Conservation (phyloP, 92 coral and sea anemone genomes). For the Zoanthus gigantus region DNA sequence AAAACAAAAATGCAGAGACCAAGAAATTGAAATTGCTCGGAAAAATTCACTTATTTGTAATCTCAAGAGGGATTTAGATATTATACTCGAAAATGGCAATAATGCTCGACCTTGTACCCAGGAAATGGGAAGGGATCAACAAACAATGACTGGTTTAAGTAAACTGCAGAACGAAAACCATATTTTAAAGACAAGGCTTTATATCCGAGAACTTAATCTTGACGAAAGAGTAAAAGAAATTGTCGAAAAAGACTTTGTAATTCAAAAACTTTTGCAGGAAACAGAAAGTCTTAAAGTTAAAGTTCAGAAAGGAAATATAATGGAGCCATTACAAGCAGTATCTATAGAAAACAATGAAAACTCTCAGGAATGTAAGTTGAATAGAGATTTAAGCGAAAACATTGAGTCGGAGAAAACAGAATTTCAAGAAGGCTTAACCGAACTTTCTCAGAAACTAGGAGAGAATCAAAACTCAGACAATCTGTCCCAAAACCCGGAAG, state of each 20-base stretch:
- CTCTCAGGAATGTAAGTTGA: neutral
- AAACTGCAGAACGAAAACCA: constrained; percentile 49
- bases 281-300: constrained; percentile 7
- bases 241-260: constrained; percentile 45
- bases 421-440: constrained; percentile 1
- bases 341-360: neutral
- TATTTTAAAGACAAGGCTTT: constrained; percentile 46
- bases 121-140: neutral
- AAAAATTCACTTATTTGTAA: constrained; percentile 14
- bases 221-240: constrained; percentile 62
- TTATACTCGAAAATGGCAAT: neutral
- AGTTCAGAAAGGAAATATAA: constrained; percentile 32
- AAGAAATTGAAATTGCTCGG: constrained; percentile 40
- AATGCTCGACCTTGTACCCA: neutral
- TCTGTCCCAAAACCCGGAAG: constrained; percentile 44
- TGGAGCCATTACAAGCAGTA: neutral
- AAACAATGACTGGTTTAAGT: constrained; percentile 1
- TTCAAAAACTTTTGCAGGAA: constrained; percentile 37
- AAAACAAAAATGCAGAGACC: constrained; percentile 28
- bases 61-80: constrained; percentile 6
- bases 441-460: constrained; percentile 40
- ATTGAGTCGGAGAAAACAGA: neutral
- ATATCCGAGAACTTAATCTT: constrained; percentile 47
- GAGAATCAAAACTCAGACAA: constrained; percentile 50
- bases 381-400: constrained; percentile 11